These are phyloP conservation scores for Corythornis cristatus DNA, from an alignment of 2,113 vertebrate genomes.

Conservation along the genomic window DNA sequence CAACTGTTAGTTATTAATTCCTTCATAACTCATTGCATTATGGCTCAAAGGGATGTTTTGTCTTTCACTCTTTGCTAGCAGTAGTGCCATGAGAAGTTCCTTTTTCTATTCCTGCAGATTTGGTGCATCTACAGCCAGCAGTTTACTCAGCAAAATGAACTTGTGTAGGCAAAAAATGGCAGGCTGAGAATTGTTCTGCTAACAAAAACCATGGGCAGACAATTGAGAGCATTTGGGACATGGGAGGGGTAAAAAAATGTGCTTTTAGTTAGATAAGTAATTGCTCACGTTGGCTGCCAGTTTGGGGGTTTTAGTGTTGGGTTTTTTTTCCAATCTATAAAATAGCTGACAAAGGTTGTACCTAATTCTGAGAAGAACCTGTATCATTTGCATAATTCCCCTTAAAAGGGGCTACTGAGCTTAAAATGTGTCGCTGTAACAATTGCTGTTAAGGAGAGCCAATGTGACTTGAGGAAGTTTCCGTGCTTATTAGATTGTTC, in stretches of 20 bases:
- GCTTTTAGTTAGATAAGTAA: background rate
- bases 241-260: background rate
- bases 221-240: background rate
- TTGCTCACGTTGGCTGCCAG: background rate
- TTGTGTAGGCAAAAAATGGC: background rate
- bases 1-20: slow-evolving; percentile 29
- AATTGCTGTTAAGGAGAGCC: background rate
- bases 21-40: background rate
- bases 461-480: background rate
- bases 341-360: background rate
- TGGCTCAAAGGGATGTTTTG: background rate
- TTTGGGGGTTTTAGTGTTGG: background rate
- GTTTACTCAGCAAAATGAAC: background rate
- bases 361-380: background rate
- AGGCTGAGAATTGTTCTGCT: background rate
- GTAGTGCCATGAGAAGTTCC: background rate
- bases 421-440: background rate
- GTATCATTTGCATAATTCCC: background rate
- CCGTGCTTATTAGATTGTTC: background rate
- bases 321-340: background rate
- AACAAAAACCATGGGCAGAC: background rate
- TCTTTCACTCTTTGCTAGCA: slow-evolving; percentile 4
- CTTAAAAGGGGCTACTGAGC: background rate
- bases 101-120: background rate
- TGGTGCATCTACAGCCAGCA: background rate